Evolutionary conservation across 2,797 vertebrate genomes (phyloP), one percentile per base, ranked within the genome.

Genomic region (Cossypha polioptera): DNA sequence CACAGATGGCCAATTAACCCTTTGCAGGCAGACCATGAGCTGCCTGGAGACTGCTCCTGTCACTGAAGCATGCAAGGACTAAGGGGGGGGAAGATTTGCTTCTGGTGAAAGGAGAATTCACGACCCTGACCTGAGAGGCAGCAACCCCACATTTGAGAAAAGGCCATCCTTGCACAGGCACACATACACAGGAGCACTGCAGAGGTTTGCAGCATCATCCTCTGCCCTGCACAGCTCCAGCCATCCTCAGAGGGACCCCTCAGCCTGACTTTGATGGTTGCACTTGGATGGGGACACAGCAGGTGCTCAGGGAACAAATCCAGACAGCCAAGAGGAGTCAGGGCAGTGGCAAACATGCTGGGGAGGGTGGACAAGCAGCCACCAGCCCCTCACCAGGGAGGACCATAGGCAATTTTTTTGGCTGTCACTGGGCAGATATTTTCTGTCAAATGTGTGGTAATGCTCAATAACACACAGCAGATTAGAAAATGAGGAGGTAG

Each of bases 271-370:
- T 21, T 1, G 0, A 38, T 42, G 55, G 16, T 21, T 81, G 58
- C 0, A 1, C 13, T 24, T 20, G 54, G 25, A 63, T 0, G 0
- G 7, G 11, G 13, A 53, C n/a, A 28, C 1, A 25, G n/a, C 25
- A 26, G 6, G 3, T 24, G 16, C 58, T 61, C 54, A 8, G 51
- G 25, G 28, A 79, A 35, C 31, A 73, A 66, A 85, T 29, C 6
- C 63, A 85, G 29, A 36, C 1, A 8, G 36, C 13, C 1, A 0
- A 48, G 55, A 73, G 48, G 31, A 62, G 43, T 10, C 55, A 62
- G 31, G 29, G 31, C 9, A 7, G 51, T 13, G 22, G 38, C 19
- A 77, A 79, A 47, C 1, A 13, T 7, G 35, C n/a, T 54, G 43
- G 47, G 71, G 25, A 55, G 33, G 10, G n/a, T 13, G 24, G 26